Base-by-base conservation (phyloP, 2,888 invertebrate genomes). In the Petrolisthes cinctipes region DNA sequence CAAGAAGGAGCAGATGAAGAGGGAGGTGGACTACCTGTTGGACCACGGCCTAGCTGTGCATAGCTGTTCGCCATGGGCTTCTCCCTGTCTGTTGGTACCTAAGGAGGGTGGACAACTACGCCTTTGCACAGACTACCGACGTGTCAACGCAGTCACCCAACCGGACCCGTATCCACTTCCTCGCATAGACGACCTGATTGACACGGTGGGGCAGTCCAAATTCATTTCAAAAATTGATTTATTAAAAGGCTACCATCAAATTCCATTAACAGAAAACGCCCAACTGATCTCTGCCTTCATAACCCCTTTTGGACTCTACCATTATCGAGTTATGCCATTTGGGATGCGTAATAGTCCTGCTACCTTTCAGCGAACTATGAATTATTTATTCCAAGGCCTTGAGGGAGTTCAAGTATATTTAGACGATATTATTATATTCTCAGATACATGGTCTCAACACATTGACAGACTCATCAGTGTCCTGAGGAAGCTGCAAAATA, bases 101-200 rank as follows among this genome's bases (percentile, higher is more conserved):
- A 76, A 76, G 53, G 17, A 6, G 51, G 76, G 37, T 53, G 76
- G 76, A 7, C 20, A 23, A 14, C n/a, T n/a, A 9, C 53, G 76
- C 9, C 51, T 76, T 14, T 76, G 76, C 76, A 23, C 76, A 76
- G 76, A 76, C n/a, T 76, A 76, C n/a, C 11, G 76, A 9, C 11
- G 11, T 1, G 76, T 76, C 37, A 76, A 76, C n/a, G 1, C 11
- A 14, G 51, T 76, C n/a, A 76, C 76, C n/a, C 11, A 51, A 11
- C 37, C 14, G 9, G 76, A 76, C 76, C n/a, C 76, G 20, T 76
- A n/a, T 6, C 76, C 76, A 14, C 51, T 76, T 14, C 23, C 76
- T 37, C 9, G 51, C 9, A 14, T 76, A 51, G 76, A 76, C n/a
- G 76, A 76, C 76, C 14, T 76, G 7, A n/a, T 53, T 76, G 76